A percentile compares a stretch with the other conserved stretches of the same genome.
Conservation (phyloP, 2,113 vertebrate genomes). For the Passer montanus region DNA sequence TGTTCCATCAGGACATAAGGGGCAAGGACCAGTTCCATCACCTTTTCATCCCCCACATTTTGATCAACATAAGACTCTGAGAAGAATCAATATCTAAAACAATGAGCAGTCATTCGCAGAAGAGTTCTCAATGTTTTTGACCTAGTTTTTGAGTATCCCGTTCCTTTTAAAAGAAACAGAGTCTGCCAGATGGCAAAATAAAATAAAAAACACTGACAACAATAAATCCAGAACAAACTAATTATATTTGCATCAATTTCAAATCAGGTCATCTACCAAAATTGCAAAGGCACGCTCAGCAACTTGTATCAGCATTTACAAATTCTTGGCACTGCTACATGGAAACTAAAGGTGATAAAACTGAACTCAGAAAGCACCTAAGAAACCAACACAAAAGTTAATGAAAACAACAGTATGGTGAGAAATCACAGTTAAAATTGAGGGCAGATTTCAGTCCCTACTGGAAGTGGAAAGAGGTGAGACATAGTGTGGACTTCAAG, state of each 20-base stretch:
- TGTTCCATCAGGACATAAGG: background rate
- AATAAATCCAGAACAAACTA: background rate
- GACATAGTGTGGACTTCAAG: background rate
- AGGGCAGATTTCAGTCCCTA: background rate
- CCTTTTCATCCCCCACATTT: background rate
- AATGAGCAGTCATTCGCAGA: background rate
- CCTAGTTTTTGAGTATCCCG: background rate
- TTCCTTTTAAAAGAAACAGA: background rate
- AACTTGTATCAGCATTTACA: background rate
- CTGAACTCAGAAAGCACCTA: background rate
- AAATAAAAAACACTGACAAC: background rate
- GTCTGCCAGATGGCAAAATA: background rate
- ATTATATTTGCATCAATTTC: constrained; percentile 8
- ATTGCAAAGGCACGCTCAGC: background rate
- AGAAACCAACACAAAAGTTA: background rate
- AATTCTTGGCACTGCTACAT: background rate
- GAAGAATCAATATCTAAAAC: background rate
- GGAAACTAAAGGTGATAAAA: background rate
- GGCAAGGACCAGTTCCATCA: background rate
- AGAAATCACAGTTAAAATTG: background rate
- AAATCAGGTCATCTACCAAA: constrained; percentile 3
- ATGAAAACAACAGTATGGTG: background rate
- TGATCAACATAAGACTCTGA: background rate
- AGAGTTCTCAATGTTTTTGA: background rate
- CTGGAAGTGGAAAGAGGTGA: background rate